phyloP scores from a whole-genome alignment of 1,140 invertebrate species.

The Eupristina koningsbergeri region DNA sequence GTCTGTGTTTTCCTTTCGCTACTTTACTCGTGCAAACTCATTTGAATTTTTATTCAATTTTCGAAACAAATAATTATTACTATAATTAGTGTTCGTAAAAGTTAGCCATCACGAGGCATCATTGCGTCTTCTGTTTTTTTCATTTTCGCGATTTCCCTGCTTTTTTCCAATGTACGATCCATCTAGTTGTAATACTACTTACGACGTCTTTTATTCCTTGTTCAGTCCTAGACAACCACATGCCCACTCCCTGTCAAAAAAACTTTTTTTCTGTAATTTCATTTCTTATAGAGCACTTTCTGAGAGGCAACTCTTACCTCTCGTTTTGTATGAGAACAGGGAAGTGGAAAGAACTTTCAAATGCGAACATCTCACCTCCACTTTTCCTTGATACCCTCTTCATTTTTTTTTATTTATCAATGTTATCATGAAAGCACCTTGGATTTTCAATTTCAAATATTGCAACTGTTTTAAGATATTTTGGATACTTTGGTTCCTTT shows the following conservation, averaged over 20 bases:
- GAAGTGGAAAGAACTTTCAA: conserved; percentile 1
- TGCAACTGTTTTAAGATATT: not conserved
- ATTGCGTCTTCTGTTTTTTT: not conserved
- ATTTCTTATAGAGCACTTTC: conserved; percentile 41
- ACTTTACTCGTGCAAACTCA: conserved; percentile 58
- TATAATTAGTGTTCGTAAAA: conserved; percentile 58
- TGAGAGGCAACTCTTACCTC: not conserved
- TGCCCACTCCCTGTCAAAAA: conserved; percentile 5
- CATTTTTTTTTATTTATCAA: not conserved
- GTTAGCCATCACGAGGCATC: not conserved
- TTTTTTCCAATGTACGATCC: conserved; percentile 25
- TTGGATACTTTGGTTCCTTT: not conserved
- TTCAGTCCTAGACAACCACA: not conserved
- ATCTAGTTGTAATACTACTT: conserved; percentile 36
- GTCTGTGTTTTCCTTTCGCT: not conserved
- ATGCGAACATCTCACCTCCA: conserved; percentile 42
- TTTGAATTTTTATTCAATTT: conserved; percentile 71
- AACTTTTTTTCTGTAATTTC: conserved; percentile 31
- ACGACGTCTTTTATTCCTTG: conserved; percentile 31
- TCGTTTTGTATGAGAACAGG: conserved; percentile 28
- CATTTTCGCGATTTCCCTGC: not conserved
- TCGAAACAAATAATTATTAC: conserved; percentile 71
- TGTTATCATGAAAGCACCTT: not conserved
- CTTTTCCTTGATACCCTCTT: too few species aligned
- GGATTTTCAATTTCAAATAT: not conserved